A percentile compares a stretch with the other conserved stretches of the same genome.
These are phyloP conservation scores for Forbesichthys papilliferus DNA, from an alignment of 2,113 vertebrate species.

Conservation along the genomic window DNA sequence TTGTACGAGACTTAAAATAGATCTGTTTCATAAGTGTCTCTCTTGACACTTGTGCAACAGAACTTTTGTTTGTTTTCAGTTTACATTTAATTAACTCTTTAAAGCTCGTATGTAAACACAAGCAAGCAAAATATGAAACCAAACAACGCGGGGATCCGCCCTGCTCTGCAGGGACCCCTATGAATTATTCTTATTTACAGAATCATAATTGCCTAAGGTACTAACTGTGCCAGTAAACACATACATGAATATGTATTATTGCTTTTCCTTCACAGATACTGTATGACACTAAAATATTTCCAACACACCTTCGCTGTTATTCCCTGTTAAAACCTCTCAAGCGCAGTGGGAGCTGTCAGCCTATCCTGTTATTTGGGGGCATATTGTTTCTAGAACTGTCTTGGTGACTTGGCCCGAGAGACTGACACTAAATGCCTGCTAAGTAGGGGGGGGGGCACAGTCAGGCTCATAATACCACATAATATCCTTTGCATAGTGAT, in stretches of 20 bases:
- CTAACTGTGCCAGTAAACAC: slow-evolving; percentile 54
- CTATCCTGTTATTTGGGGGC: slow-evolving; percentile 26
- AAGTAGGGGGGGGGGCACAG: slow-evolving; percentile 29
- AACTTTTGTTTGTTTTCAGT: slow-evolving; percentile 60
- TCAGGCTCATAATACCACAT: slow-evolving; percentile 56
- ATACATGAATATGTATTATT: slow-evolving; percentile 67
- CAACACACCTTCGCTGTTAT: slow-evolving; percentile 15
- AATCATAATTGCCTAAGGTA: slow-evolving; percentile 59
- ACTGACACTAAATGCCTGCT: slow-evolving; percentile 62
- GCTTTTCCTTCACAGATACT: slow-evolving; percentile 51
- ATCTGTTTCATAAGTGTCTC: slow-evolving; percentile 39
- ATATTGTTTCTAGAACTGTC: slow-evolving; percentile 18
- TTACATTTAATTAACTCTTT: slow-evolving; percentile 68
- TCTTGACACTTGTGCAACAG: slow-evolving; percentile 38
- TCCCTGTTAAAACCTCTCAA: slow-evolving; percentile 34
- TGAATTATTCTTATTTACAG: slow-evolving; percentile 73
- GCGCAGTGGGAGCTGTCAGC: slow-evolving; percentile 9
- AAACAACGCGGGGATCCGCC: slow-evolving; percentile 45
- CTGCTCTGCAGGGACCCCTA: slow-evolving; percentile 53
- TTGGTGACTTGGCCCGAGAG: slow-evolving; percentile 33
- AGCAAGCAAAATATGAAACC: slow-evolving; percentile 47
- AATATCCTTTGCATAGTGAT: slow-evolving; percentile 71
- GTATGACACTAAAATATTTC: slow-evolving; percentile 35
- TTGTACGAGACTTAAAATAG: slow-evolving; percentile 16
- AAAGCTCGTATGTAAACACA: slow-evolving; percentile 64